Evolutionary conservation across 2,797 vertebrate species (phyloP), one percentile per base, ranked within the genome.

Genomic region (Molossus molossus): DNA sequence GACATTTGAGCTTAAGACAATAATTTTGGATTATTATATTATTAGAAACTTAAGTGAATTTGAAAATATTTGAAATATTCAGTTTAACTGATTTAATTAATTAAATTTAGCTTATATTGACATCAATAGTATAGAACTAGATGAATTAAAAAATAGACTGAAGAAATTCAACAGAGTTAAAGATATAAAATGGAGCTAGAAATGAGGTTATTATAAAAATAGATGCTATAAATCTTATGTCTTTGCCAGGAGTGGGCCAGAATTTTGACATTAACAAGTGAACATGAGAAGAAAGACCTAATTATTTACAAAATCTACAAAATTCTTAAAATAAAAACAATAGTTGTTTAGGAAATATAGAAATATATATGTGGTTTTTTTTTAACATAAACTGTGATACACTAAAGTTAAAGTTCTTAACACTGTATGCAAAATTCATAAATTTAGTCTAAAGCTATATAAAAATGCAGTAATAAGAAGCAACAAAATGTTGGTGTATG

Each of bases 201-300:
- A 91, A 93, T 92, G 4, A 93, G 13, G 12, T 58, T 79, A 87
- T 82, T 8, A 67, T 72, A 70, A 73, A 95, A 87, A 57, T 23
- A 69, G 15, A 86, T 45, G 11, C 1, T 6, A 73, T 83, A 60
- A 89, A 79, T 73, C 7, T 0, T 65, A 12, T 60, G 17, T 1
- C 0, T 91, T 80, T 83, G 0, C 37, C 3, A 89, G 6, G 4
- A 73, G 17, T 85, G 17, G 18, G 9, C 27, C 20, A 75, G 40
- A 79, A 79, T 77, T 94, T 92, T 88, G 40, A 48, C 57, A 50
- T 67, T 81, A 81, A 92, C 58, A 45, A 60, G 21, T 73, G 21
- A 89, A 40, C 17, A 21, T 40, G n/a, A 73, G 29, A 80, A 73
- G 17, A 88, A 3, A 94, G 77, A 29, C 15, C 8, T 76, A 67